Percentiles rank a stretch among this genome's conserved stretches.
phyloP scores from a whole-genome alignment of 2,113 vertebrate species.

The Buteo buteo region DNA sequence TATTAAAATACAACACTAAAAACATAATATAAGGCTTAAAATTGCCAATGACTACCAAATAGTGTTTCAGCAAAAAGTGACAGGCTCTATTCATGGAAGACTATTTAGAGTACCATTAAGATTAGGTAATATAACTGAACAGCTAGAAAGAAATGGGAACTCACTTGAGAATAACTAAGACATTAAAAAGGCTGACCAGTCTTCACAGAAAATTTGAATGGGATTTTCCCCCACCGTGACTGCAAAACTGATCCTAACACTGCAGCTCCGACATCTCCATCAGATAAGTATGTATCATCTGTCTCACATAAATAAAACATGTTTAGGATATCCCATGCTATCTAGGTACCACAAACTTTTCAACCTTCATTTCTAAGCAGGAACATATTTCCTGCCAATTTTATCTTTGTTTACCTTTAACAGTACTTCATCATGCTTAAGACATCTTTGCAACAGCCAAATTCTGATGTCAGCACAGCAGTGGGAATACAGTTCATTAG shows the following conservation, averaged over 20 bases:
- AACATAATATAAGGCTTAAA: not conserved
- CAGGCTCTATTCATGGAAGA: not conserved
- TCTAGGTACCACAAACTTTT: not conserved
- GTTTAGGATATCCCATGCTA: not conserved
- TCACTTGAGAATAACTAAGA: not conserved
- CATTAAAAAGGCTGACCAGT: not conserved
- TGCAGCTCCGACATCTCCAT: not conserved
- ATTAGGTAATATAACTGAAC: not conserved
- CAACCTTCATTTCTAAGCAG: not conserved
- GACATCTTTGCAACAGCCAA: slow-evolving; percentile 16
- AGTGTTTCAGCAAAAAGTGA: not conserved
- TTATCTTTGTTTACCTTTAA: not conserved
- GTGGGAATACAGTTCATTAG: slow-evolving; percentile 18
- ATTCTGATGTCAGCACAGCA: slow-evolving; percentile 9
- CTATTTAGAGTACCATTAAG: not conserved
- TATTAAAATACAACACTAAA: not conserved
- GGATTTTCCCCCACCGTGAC: not conserved
- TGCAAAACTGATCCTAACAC: not conserved
- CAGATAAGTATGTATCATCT: not conserved
- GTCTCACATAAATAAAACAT: not conserved
- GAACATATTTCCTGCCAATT: not conserved
- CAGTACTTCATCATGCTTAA: not conserved
- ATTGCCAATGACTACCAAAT: not conserved
- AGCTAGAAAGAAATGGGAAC: not conserved
- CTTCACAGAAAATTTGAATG: not conserved